Percentiles rank a stretch among this genome's conserved stretches.
phyloP scores from a whole-genome alignment of 2,113 vertebrate genomes.

The Colossoma macropomum region DNA sequence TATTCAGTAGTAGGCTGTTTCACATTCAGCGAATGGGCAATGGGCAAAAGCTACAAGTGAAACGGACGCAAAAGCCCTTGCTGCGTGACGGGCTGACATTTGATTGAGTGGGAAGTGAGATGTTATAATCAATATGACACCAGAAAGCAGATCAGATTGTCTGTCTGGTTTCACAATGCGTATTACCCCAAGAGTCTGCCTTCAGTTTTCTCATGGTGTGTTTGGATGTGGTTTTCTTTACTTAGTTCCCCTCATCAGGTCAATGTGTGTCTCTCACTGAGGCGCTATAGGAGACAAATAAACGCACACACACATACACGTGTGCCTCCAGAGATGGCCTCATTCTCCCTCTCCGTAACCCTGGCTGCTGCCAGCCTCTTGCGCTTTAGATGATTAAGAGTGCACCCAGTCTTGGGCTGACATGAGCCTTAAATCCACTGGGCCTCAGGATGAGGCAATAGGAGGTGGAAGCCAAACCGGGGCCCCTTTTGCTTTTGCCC shows the following conservation, averaged over 20 bases:
- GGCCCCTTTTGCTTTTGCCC: slow-evolving; percentile 52
- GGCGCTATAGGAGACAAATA: slow-evolving; percentile 36
- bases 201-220: slow-evolving; percentile 15
- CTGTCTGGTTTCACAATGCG: slow-evolving; percentile 50
- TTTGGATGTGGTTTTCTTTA: slow-evolving; percentile 17
- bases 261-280: slow-evolving; percentile 25
- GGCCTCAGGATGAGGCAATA: slow-evolving; percentile 58
- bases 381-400: slow-evolving; percentile 74
- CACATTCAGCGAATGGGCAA: not conserved
- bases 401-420: slow-evolving; percentile 62
- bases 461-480: slow-evolving; percentile 43
- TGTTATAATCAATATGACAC: slow-evolving; percentile 49
- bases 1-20: not conserved
- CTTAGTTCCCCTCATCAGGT: slow-evolving; percentile 20
- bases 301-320: slow-evolving; percentile 12
- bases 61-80: not conserved
- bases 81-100: slow-evolving; percentile 9
- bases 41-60: not conserved
- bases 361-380: slow-evolving; percentile 60
- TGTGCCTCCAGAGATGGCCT: slow-evolving; percentile 49
- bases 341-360: slow-evolving; percentile 56
- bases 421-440: slow-evolving; percentile 68
- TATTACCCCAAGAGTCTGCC: slow-evolving; percentile 15
- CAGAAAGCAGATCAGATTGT: slow-evolving; percentile 45
- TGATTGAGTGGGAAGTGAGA: slow-evolving; percentile 43